Conservation (phyloP, 2,113 vertebrate species). For the Atrichornis clamosus region DNA sequence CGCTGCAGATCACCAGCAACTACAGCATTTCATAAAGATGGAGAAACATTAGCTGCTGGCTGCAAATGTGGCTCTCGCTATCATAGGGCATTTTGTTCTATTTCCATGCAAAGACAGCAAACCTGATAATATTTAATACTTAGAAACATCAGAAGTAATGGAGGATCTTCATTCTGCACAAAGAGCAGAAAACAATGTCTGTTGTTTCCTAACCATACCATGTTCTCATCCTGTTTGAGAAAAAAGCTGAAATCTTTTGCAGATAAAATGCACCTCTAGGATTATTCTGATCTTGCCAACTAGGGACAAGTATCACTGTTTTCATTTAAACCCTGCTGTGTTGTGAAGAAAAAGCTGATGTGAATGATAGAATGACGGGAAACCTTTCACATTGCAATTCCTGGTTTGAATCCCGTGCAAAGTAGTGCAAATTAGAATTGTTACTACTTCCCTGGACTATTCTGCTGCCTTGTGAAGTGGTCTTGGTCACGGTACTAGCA, state of each 20-base stretch:
- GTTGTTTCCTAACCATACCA: not conserved
- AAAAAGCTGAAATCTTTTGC: conserved; percentile 13
- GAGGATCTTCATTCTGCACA: conserved; percentile 14
- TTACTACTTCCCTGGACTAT: not conserved
- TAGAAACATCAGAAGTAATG: conserved; percentile 42
- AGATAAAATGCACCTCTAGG: conserved; percentile 34
- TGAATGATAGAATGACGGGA: not conserved
- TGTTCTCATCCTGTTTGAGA: not conserved
- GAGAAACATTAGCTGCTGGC: conserved; percentile 41
- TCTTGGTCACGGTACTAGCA: not conserved
- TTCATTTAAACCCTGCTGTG: conserved; percentile 20
- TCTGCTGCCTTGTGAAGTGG: not conserved
- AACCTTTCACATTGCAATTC: not conserved
- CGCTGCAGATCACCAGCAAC: conserved; percentile 18
- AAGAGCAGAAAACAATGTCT: conserved; percentile 24
- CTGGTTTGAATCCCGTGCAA: not conserved
- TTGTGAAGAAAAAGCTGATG: not conserved
- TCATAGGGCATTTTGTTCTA: conserved; percentile 54
- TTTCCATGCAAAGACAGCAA: conserved; percentile 62
- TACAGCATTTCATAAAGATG: conserved; percentile 8
- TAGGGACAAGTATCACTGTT: not conserved
- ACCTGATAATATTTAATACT: conserved; percentile 59
- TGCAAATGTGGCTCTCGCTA: conserved; percentile 53
- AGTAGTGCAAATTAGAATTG: not conserved
- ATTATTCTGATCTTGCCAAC: not conserved